These are phyloP conservation scores for Diogma glabrata DNA, from an alignment of 2,888 invertebrate species.

Conservation along the genomic window DNA sequence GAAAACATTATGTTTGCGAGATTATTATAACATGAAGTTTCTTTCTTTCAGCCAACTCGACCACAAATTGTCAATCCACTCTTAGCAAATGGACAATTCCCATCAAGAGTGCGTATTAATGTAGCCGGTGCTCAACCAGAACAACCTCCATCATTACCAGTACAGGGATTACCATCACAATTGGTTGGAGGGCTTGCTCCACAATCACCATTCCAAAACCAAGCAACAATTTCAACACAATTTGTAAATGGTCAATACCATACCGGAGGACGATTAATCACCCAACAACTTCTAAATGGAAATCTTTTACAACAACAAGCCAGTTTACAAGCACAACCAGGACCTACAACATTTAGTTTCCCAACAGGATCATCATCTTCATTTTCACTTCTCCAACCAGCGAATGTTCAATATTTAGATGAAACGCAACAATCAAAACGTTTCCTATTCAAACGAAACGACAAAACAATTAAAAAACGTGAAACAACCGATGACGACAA, in stretches of 20 bases:
- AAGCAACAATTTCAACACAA: conserved; percentile 36
- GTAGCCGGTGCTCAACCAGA: conserved; percentile 37
- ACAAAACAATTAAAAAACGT: conserved; percentile 12
- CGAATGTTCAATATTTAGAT: conserved; percentile 50
- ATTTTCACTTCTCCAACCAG: conserved; percentile 9
- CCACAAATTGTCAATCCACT: conserved; percentile 40
- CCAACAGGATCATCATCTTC: conserved; percentile 24
- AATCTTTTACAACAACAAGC: conserved; percentile 17
- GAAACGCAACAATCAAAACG: conserved; percentile 24
- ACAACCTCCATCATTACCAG: conserved; percentile 38
- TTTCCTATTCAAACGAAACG: conserved; percentile 20
- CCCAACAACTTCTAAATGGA: conserved; percentile 41
- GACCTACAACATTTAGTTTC: conserved; percentile 21
- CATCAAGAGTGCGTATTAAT: conserved; percentile 41
- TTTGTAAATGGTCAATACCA: conserved; percentile 54
- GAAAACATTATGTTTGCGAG: too few relatives aligned
- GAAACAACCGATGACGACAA: neutral
- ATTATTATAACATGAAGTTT: too few relatives aligned
- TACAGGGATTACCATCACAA: conserved; percentile 32
- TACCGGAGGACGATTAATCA: conserved; percentile 40
- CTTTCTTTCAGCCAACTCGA: conserved; percentile 36
- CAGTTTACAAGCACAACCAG: conserved; percentile 18
- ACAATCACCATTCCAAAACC: conserved; percentile 15
- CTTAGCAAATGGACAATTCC: conserved; percentile 50
- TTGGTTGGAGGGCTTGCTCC: conserved; percentile 11